Base-by-base conservation (phyloP, 1,140 invertebrate genomes). In the Dufourea novaeangliae region DNA sequence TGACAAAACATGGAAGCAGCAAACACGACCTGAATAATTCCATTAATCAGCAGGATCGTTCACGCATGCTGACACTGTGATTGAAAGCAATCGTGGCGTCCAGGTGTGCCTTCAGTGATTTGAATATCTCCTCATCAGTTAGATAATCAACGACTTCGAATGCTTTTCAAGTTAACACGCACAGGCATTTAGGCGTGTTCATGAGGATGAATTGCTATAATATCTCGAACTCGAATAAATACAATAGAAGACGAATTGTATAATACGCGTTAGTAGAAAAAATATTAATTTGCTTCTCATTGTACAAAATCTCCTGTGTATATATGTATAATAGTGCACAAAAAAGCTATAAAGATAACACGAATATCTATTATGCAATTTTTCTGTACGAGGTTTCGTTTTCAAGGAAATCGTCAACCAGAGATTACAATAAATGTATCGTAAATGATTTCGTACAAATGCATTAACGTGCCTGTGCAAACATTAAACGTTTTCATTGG, bases 131-230 rank as follows among this genome's bases (percentile, higher is more conserved):
- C 61, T 66, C 74, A 56, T 87, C 78, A 79, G 80, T 84, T 80
- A 80, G 79, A 86, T 80, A 84, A 84, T 84, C 82, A 88, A 81
- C 75, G 68, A 63, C 82, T 82, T 86, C 78, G 63, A 72, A 71
- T 78, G 68, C 62, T 64, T 69, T 79, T 78, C 78, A 78, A 79
- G 80, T 72, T 82, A 80, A 63, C 63, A 75, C 68, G 39, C 50
- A 67, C 77, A 77, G 71, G 41, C 78, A 82, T 68, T 77, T 83
- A 83, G 76, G 79, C 71, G 74, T 59, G 76, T 67, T 54, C 68
- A 34, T 39, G 37, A 78, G 72, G 63, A 78, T 76, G 69, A 73
- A 82, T 84, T 74, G 56, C 39, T 79, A 46, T 50, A 72, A 50
- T 25, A 44, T 22, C 14, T 46, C 14, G 8, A 54, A 39, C 68